Evolutionary conservation across 2,888 invertebrate species (phyloP).

Genomic region (Bombylius discolor): DNA sequence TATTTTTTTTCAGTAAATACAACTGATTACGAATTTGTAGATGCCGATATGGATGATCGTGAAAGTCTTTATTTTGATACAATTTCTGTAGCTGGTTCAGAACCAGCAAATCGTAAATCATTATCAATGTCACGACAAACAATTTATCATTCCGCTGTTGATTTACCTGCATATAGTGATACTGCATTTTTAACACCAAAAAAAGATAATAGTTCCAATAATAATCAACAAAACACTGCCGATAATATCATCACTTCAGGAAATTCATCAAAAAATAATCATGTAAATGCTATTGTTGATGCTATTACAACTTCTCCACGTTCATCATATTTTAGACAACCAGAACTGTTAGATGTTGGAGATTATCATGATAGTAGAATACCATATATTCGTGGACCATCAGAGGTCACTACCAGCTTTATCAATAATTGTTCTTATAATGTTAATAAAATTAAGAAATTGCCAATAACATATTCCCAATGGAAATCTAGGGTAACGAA

Average conservation of each 20-base stretch:
- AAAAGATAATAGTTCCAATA: neutral
- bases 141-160: conserved; percentile 46
- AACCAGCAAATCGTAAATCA: conserved; percentile 30
- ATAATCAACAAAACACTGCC: neutral
- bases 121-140: conserved; percentile 45
- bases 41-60: conserved; percentile 34
- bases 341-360: conserved; percentile 11
- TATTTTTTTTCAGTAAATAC: conserved; percentile 30
- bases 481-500: conserved; percentile 46
- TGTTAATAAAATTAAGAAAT: conserved; percentile 37
- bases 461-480: conserved; percentile 46
- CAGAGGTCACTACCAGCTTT: too few relatives aligned
- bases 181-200: neutral
- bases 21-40: conserved; percentile 34
- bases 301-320: neutral
- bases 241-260: neutral
- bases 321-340: neutral
- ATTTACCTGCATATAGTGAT: conserved; percentile 32
- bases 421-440: conserved; percentile 24
- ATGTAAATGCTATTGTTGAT: neutral
- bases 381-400: too few relatives aligned
- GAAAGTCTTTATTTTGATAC: conserved; percentile 36
- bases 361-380: conserved; percentile 8
- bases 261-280: neutral
- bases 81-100: conserved; percentile 32